Evolutionary conservation across 1,140 invertebrate genomes (phyloP), one percentile per base, ranked within the genome.

Genomic region (Dufourea novaeangliae): DNA sequence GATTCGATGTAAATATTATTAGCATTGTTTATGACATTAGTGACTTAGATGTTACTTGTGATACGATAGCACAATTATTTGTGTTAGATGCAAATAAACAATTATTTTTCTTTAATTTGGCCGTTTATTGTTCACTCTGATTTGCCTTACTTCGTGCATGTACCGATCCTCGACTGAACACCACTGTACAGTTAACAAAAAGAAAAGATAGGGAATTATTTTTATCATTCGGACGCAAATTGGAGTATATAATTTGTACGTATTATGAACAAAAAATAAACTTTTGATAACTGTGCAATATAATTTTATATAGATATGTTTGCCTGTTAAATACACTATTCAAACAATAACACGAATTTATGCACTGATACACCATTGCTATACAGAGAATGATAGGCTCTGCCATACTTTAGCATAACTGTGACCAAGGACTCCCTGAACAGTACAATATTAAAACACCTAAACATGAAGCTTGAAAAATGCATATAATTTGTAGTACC

Each of bases 61-160:
- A 78, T 88, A 84, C 87, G 25, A 50, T 86, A 82, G 85, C 86
- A 85, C 84, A 83, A 85, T 86, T 81, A 87, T 89, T 89, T 84
- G 78, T 87, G 84, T 86, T 88, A 86, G 77, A 82, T 83, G 80
- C 83, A 82, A 88, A 89, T 89, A 90, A 90, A 90, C 74, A 69
- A 86, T 88, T 88, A 89, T 89, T 87, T 87, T 89, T 89, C 71
- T 85, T 90, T 90, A 85, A 82, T 78, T 86, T 85, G 76, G 66
- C 79, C 68, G 78, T 73, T 84, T 81, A 82, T 77, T 71, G 76
- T 78, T 80, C 73, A 80, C 72, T 86, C 85, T 87, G 37, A 80
- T 86, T 87, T 87, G 82, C 79, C 82, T 86, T 74, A 66, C 62
- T 59, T 64, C 67, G 37, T 80, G 75, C 78, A 85, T 76, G 71